Conservation (phyloP, 2,888 invertebrate genomes). For the Cephus nigrinus region DNA sequence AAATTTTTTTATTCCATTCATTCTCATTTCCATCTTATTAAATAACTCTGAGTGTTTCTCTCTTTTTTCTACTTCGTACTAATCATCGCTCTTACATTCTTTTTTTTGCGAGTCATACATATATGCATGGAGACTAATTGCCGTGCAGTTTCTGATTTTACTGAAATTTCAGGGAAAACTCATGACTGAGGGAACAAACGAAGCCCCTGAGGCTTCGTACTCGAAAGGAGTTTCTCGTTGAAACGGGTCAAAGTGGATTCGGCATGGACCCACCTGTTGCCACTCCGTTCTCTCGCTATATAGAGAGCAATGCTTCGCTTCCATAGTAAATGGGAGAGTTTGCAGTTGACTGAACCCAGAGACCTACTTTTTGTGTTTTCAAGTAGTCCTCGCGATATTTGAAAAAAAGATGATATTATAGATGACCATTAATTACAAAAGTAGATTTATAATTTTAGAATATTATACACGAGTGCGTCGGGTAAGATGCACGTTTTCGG, state of each 20-base stretch:
- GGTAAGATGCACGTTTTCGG: too few species aligned
- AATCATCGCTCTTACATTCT: background rate
- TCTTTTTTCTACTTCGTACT: background rate
- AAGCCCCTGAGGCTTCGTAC: slow-evolving; percentile 8
- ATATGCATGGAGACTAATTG: background rate
- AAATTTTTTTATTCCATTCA: background rate
- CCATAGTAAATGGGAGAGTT: background rate
- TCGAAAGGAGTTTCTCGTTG: slow-evolving; percentile 39
- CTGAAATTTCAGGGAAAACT: background rate
- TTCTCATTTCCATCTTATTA: background rate
- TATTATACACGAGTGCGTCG: background rate
- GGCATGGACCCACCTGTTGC: slow-evolving; percentile 55
- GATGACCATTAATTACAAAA: background rate
- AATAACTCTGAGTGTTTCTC: background rate
- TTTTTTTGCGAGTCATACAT: background rate
- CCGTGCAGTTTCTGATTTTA: background rate
- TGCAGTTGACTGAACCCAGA: background rate
- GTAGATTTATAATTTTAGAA: background rate
- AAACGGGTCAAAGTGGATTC: slow-evolving; percentile 49
- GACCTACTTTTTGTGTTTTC: background rate
- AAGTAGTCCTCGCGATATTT: background rate
- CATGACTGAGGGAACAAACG: background rate
- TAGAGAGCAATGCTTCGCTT: background rate
- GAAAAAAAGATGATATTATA: background rate
- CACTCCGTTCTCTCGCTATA: slow-evolving; percentile 28